Evolutionary conservation across 64 coral and sea anemone species (phyloP), one percentile per base, ranked within the genome.

Genomic region (Porites lutea): DNA sequence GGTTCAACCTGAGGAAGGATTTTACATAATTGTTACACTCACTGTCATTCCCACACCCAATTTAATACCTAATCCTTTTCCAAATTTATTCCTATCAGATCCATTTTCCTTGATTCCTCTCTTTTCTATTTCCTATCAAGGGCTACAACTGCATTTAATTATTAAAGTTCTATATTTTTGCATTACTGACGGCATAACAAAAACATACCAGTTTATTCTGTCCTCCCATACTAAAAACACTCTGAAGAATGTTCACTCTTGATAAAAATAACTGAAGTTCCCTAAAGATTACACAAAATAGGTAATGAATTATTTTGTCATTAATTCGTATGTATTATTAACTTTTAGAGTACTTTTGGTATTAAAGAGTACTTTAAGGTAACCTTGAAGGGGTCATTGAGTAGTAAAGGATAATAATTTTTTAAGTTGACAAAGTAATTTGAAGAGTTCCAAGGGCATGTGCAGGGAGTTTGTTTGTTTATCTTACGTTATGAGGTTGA

Each of bases 401-500:
- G 27, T 37, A 37, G 27, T 37, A 37, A 37, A 37, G 27, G 27
- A 37, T 37, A 37, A 37, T 37, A 37, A 37, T 37, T 37, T 37
- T 37, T 37, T 37, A 37, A 37, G 27, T 37, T 37, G 27, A 37
- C 27, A 37, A 37, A 37, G 27, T 37, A 37, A 37, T 37, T 37
- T 37, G 27, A 37, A 37, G 27, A 37, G 27, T 37, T 37, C 27
- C 27, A 37, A 37, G 27, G 27, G 27, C 27, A 37, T 37, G 27
- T 37, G 27, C 27, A 37, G 27, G 27, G 27, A 37, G 27, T 1
- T 37, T 37, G 27, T 37, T 0, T 37, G 27, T 37, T 37, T 37
- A 84, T 52, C 81, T 51, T 87, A 93, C 91, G 16, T 62, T n/a
- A 93, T 72, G 8, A 93, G 91, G 44, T 69, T 78, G 23, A 49